A percentile compares a stretch with the other conserved stretches of the same genome.
phyloP scores from a whole-genome alignment of 2,113 vertebrate species.

The Scalopus aquaticus region DNA sequence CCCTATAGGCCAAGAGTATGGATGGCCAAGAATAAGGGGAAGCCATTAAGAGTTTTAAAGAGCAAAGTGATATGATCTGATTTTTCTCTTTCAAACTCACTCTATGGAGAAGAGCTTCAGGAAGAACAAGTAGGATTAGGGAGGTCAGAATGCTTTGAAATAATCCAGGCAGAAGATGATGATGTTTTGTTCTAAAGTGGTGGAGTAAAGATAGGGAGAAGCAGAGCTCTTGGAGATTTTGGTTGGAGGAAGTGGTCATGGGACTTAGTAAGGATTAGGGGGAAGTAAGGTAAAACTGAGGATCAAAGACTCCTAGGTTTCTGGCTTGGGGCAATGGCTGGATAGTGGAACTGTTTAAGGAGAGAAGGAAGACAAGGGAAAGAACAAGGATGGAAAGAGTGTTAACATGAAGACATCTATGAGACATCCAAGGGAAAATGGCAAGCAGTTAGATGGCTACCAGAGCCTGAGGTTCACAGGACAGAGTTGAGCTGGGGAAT shows the following conservation, averaged over 20 bases:
- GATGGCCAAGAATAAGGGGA: background rate
- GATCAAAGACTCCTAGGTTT: background rate
- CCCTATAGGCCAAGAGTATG: background rate
- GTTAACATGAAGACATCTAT: background rate
- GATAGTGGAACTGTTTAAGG: background rate
- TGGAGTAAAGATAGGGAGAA: background rate
- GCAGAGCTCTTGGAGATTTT: background rate
- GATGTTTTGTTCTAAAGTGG: background rate
- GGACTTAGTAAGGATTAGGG: background rate
- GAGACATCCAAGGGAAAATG: background rate
- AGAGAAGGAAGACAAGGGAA: background rate
- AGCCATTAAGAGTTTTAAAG: constrained; percentile 7
- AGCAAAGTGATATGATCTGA: background rate
- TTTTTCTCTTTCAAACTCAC: background rate
- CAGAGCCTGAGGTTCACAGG: background rate
- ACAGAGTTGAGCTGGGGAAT: background rate
- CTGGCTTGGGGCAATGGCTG: background rate
- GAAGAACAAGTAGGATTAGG: background rate
- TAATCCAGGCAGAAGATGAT: background rate
- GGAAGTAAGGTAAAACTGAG: background rate
- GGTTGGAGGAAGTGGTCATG: background rate
- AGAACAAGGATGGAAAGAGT: background rate
- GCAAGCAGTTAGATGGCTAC: background rate
- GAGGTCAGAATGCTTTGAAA: background rate
- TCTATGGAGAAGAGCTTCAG: background rate